Evolutionary conservation across 1,140 invertebrate species (phyloP), one percentile per base, ranked within the genome.

Genomic region (Lasaia peninsularis): DNA sequence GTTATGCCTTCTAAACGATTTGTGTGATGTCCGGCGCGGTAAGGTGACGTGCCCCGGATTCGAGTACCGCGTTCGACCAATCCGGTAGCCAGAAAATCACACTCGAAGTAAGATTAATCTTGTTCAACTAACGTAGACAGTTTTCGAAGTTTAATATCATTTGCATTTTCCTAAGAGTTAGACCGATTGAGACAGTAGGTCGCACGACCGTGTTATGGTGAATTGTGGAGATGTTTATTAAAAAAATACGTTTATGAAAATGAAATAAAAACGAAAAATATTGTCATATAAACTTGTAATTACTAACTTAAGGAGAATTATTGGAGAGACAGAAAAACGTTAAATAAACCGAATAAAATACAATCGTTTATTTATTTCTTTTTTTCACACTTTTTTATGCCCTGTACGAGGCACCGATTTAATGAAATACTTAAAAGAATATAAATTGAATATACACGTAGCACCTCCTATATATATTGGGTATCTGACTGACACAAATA

Each of bases 261-360:
- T 83, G 77, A 73, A 80, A 84, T 86, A 86, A 86, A 85, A 85
- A 85, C 74, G 78, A 88, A 80, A 86, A 85, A 82, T 85, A 88
- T 86, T 88, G 81, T 84, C 82, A 83, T 78, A 85, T 88, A 86
- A 88, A 85, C 76, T 79, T 88, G 81, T 88, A 88, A 88, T 88
- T 88, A 88, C 75, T 88, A 85, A 84, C 73, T 80, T 88, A 88
- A 88, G 85, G 79, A 71, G 76, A 86, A 88, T 88, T 88, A 88
- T 88, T 86, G 81, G 81, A 83, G 78, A 86, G 79, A 76, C 78
- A 81, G 75, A 82, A 85, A 80, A 85, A 82, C 81, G 82, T 86
- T 88, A 85, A 88, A 88, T 88, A 88, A 88, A 86, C 83, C 78
- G 75, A 86, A 85, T 79, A 86, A 87, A 86, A 86, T 79, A 81